Evolutionary conservation across 1,140 invertebrate species (phyloP).

Genomic region (Plodia interpunctella): DNA sequence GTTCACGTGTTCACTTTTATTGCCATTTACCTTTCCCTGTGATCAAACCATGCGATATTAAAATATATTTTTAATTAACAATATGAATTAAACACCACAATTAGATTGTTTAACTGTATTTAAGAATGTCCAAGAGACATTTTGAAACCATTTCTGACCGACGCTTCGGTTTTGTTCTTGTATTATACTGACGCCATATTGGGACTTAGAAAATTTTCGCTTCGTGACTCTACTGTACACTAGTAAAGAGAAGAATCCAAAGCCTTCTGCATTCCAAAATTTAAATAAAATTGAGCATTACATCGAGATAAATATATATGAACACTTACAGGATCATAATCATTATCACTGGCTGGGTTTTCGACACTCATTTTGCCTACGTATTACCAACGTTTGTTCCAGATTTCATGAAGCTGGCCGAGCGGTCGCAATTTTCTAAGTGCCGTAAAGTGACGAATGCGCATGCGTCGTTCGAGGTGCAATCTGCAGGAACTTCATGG

Average conservation of each 20-base stretch:
- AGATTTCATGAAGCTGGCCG: constrained; percentile 66
- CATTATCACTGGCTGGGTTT: constrained; percentile 69
- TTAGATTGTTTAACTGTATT: neutral
- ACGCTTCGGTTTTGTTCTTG: constrained; percentile 62
- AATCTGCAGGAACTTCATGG: constrained; percentile 47
- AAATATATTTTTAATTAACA: neutral
- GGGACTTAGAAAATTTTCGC: constrained; percentile 90
- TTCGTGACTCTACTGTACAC: constrained; percentile 51
- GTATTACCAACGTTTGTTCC: constrained; percentile 60
- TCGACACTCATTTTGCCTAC: constrained; percentile 76
- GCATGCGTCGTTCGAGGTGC: constrained; percentile 45
- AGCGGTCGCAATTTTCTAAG: constrained; percentile 60
- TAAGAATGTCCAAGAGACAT: neutral
- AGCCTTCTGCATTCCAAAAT: constrained; percentile 20
- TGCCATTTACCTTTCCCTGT: constrained; percentile 72
- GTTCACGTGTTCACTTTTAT: constrained; percentile 80
- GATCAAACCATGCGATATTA: constrained; percentile 15
- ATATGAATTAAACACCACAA: neutral
- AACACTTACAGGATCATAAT: constrained; percentile 69
- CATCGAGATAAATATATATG: constrained; percentile 31
- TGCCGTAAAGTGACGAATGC: constrained; percentile 56
- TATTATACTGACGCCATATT: constrained; percentile 89
- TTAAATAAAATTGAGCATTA: constrained; percentile 27
- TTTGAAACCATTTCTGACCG: constrained; percentile 25
- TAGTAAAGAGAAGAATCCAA: constrained; percentile 45